Evolutionary conservation across 2,888 invertebrate genomes (phyloP).

Genomic region (Nesidiocoris tenuis): DNA sequence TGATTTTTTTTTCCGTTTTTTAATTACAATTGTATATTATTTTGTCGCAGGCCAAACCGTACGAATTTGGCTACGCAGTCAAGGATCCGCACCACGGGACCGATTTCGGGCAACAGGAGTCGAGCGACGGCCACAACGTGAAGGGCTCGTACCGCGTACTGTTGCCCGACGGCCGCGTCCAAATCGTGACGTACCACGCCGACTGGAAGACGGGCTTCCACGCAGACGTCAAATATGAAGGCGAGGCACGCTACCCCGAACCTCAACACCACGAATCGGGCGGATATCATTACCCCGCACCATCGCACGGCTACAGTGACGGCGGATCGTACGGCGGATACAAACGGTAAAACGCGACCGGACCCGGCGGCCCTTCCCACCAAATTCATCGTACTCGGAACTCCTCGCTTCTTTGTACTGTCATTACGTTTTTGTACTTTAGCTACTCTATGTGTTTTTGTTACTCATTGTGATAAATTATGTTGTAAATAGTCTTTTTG

Average conservation of each 20-base stretch:
- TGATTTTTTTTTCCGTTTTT: too few relatives aligned
- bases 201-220: conserved; percentile 90
- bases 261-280: conserved; percentile 63
- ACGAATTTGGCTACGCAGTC: conserved; percentile 68
- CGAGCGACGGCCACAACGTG: conserved; percentile 65
- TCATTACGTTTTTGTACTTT: neutral
- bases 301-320: conserved; percentile 59
- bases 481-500: conserved; percentile 35
- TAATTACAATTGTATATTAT: too few relatives aligned
- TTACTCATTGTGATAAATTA: conserved; percentile 29
- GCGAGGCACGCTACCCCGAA: conserved; percentile 44
- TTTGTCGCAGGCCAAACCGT: conserved; percentile 54
- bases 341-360: conserved; percentile 29
- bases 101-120: conserved; percentile 75
- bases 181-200: conserved; percentile 81
- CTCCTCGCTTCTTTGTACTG: neutral
- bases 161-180: conserved; percentile 79
- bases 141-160: conserved; percentile 75
- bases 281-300: conserved; percentile 59
- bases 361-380: neutral
- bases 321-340: conserved; percentile 25
- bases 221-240: conserved; percentile 79
- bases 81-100: conserved; percentile 70
- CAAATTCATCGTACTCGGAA: conserved; percentile 14
- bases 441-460: conserved; percentile 19